Percentiles rank a stretch among this genome's conserved stretches.
Evolutionary conservation across 1,140 invertebrate species (phyloP).

Genomic region (Drosophila tropicalis): DNA sequence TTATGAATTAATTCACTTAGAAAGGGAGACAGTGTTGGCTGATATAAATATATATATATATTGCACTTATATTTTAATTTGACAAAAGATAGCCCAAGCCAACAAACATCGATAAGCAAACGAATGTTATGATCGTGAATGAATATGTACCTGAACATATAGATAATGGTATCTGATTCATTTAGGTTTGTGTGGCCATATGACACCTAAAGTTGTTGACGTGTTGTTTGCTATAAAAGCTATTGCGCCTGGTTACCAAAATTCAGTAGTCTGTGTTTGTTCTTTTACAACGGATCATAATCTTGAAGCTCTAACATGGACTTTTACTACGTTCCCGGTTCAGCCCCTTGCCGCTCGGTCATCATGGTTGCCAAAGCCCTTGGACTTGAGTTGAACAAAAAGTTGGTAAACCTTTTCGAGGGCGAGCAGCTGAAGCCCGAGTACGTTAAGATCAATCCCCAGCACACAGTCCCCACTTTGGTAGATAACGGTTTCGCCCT

Average conservation of each 20-base stretch:
- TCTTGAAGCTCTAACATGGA: slow-evolving; percentile 49
- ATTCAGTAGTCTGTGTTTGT: slow-evolving; percentile 40
- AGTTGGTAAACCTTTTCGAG: slow-evolving; percentile 85
- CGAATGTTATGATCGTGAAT: background rate
- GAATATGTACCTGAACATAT: background rate
- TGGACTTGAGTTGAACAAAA: slow-evolving; percentile 89
- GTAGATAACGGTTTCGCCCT: slow-evolving; percentile 88
- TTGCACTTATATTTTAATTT: background rate
- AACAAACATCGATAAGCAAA: slow-evolving; percentile 7
- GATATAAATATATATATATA: background rate
- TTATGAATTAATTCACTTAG: background rate
- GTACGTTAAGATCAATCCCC: slow-evolving; percentile 86
- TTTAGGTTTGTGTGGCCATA: background rate
- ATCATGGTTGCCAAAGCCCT: slow-evolving; percentile 87
- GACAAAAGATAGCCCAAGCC: background rate
- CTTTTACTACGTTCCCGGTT: slow-evolving; percentile 88
- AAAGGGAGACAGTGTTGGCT: background rate
- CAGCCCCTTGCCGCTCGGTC: slow-evolving; percentile 88
- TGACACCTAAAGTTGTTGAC: background rate
- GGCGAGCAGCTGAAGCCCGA: slow-evolving; percentile 88
- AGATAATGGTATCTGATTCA: background rate
- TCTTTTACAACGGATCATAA: background rate
- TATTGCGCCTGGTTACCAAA: background rate
- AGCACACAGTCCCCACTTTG: slow-evolving; percentile 87
- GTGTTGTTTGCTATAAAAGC: slow-evolving; percentile 25